Percentiles rank a stretch among this genome's conserved stretches.
phyloP scores from a whole-genome alignment of 2,888 invertebrate genomes.

The Oscheius myriophilus region DNA sequence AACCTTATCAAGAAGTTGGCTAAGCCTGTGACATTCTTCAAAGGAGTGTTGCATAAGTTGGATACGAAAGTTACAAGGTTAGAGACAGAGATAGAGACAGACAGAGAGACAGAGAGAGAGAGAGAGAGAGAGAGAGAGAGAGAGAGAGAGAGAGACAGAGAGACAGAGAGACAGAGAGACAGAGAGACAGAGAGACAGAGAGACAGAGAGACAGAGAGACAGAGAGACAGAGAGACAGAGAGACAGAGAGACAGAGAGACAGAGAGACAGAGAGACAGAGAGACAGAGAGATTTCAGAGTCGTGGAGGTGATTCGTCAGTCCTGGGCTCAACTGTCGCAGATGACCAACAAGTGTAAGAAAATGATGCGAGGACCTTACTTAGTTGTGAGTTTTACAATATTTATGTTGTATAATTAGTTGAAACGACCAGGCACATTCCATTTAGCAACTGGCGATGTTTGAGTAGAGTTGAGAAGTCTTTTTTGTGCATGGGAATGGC shows the following conservation, averaged over 20 bases:
- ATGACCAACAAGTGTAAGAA: slow-evolving; percentile 42
- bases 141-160: too few species aligned
- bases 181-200: too few species aligned
- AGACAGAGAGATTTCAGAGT: slow-evolving; percentile 32
- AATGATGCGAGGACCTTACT: slow-evolving; percentile 38
- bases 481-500: slow-evolving; percentile 7
- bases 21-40: slow-evolving; percentile 44
- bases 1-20: slow-evolving; percentile 37
- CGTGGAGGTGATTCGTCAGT: slow-evolving; percentile 40
- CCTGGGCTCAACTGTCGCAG: slow-evolving; percentile 32
- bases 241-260: too few species aligned
- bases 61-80: slow-evolving; percentile 44
- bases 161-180: too few species aligned
- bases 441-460: neutral
- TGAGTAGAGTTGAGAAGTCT: slow-evolving; percentile 12
- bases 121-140: too few species aligned
- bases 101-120: too few species aligned
- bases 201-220: too few species aligned
- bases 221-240: too few species aligned
- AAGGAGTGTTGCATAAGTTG: slow-evolving; percentile 33
- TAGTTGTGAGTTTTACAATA: slow-evolving; percentile 18
- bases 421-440: slow-evolving; percentile 1
- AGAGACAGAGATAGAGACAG: too few species aligned
- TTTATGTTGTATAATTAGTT: slow-evolving; percentile 9
- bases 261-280: too few species aligned